A percentile compares a stretch with the other conserved stretches of the same genome.
Evolutionary conservation across 2,797 vertebrate genomes (phyloP).

Genomic region (Pseudochromis fuscus): DNA sequence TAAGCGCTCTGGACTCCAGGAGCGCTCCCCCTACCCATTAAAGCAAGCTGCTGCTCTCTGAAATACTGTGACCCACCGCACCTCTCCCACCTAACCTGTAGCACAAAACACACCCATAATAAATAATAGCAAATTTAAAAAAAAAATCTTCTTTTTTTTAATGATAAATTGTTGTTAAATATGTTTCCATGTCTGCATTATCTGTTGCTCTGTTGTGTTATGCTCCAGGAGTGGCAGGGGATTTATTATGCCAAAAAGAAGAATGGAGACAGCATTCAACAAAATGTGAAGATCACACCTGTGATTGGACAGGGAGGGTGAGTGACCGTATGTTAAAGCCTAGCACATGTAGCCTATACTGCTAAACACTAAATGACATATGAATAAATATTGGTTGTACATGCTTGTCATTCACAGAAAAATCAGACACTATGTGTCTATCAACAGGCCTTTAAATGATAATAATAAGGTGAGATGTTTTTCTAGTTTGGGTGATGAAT

Average conservation of each 20-base stretch:
- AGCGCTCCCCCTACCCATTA: conserved; percentile 56
- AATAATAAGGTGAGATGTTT: conserved; percentile 91
- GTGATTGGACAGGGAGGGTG: conserved; percentile 98
- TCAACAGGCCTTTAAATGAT: conserved; percentile 95
- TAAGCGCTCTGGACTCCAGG: conserved; percentile 56
- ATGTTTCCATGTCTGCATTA: neutral
- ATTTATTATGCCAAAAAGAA: conserved; percentile 96
- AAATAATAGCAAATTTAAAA: no score
- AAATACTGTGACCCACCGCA: conserved; percentile 38
- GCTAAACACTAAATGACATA: conserved; percentile 3
- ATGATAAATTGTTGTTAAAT: neutral
- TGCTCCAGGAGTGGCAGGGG: conserved; percentile 96
- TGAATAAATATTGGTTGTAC: conserved; percentile 12
- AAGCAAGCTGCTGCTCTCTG: conserved; percentile 55
- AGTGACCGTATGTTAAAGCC: conserved; percentile 72
- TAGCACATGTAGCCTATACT: neutral
- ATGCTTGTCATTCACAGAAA: conserved; percentile 87
- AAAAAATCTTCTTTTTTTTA: conserved; percentile 13
- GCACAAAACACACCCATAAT: conserved; percentile 14
- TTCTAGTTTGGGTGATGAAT: conserved; percentile 32
- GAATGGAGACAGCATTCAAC: conserved; percentile 95
- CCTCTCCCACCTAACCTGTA: conserved; percentile 23
- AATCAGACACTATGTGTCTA: conserved; percentile 99
- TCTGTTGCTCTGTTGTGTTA: conserved; percentile 14
- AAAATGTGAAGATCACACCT: conserved; percentile 99